Percentiles rank a stretch among this genome's conserved stretches.
These are phyloP conservation scores for Esox niger DNA, from an alignment of 2,113 vertebrate species.

Conservation along the genomic window DNA sequence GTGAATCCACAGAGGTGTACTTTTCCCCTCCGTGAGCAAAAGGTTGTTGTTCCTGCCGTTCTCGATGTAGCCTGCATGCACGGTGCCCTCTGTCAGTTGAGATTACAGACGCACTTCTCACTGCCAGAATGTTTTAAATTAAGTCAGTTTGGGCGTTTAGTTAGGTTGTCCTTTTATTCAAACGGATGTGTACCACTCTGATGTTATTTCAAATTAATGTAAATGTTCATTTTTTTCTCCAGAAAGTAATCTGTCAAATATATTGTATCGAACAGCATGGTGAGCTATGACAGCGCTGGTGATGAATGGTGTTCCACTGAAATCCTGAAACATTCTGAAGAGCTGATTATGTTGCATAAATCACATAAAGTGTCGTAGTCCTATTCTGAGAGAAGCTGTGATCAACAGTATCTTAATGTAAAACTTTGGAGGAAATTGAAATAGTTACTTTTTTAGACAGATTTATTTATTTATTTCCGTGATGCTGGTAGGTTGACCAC, in stretches of 20 bases:
- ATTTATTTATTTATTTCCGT: too few relatives aligned
- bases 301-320: slow-evolving; percentile 50
- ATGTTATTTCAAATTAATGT: slow-evolving; percentile 44
- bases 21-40: slow-evolving; percentile 27
- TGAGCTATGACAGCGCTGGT: slow-evolving; percentile 49
- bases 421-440: slow-evolving; percentile 18
- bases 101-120: slow-evolving; percentile 50
- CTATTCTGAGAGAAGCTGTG: slow-evolving; percentile 19
- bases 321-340: slow-evolving; percentile 46
- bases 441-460: too few relatives aligned
- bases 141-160: slow-evolving; percentile 50
- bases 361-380: slow-evolving; percentile 55
- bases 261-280: slow-evolving; percentile 46
- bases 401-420: slow-evolving; percentile 17
- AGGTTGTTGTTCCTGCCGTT: slow-evolving; percentile 28
- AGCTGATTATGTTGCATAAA: slow-evolving; percentile 51
- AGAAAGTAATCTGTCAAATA: slow-evolving; percentile 52
- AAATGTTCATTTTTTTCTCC: slow-evolving; percentile 38
- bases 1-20: not conserved
- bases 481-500: too few relatives aligned
- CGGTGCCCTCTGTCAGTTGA: slow-evolving; percentile 37
- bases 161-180: slow-evolving; percentile 17
- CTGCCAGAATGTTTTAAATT: slow-evolving; percentile 33
- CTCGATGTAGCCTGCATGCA: slow-evolving; percentile 16
- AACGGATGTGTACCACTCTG: slow-evolving; percentile 2